Percentiles rank a stretch among this genome's conserved stretches.
Conservation (phyloP, 2,888 invertebrate species). For the Philereme vetulata region DNA sequence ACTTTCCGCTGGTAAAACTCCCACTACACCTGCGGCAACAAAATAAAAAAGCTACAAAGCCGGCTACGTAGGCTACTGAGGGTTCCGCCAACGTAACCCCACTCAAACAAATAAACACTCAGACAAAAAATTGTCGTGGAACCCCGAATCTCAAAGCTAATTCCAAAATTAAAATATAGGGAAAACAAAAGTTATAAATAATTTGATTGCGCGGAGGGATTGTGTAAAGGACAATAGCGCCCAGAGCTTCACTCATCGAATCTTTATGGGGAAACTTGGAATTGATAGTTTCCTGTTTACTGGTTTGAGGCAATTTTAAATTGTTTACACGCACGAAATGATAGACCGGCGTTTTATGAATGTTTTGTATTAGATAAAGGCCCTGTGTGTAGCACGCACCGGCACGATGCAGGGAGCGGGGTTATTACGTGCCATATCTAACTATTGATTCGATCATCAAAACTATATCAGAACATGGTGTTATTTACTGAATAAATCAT, state of each 20-base stretch:
- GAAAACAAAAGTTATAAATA: slow-evolving; percentile 60
- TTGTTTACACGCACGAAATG: slow-evolving; percentile 73
- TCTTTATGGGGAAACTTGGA: slow-evolving; percentile 76
- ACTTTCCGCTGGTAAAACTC: slow-evolving; percentile 85
- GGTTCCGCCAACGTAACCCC: slow-evolving; percentile 63
- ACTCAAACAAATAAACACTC: slow-evolving; percentile 62
- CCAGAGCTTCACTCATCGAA: slow-evolving; percentile 65
- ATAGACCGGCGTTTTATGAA: slow-evolving; percentile 61
- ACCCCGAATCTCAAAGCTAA: slow-evolving; percentile 50
- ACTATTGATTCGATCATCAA: slow-evolving; percentile 67
- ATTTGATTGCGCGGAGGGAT: slow-evolving; percentile 57
- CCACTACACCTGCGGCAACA: slow-evolving; percentile 85
- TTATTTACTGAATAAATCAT: slow-evolving; percentile 75
- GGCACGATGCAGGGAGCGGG: slow-evolving; percentile 63
- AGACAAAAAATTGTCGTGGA: slow-evolving; percentile 49
- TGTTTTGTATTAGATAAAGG: slow-evolving; percentile 59
- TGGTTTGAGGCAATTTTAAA: slow-evolving; percentile 71
- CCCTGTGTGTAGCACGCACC: slow-evolving; percentile 68
- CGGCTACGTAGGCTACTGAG: slow-evolving; percentile 63
- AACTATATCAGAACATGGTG: slow-evolving; percentile 65
- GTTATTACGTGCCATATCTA: slow-evolving; percentile 61
- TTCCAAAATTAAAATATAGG: slow-evolving; percentile 59
- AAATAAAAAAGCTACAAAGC: slow-evolving; percentile 82
- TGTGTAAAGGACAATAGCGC: slow-evolving; percentile 58
- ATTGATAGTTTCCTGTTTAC: slow-evolving; percentile 76